Evolutionary conservation across 2,113 vertebrate species (phyloP).

Genomic region (Notothenia rossii): DNA sequence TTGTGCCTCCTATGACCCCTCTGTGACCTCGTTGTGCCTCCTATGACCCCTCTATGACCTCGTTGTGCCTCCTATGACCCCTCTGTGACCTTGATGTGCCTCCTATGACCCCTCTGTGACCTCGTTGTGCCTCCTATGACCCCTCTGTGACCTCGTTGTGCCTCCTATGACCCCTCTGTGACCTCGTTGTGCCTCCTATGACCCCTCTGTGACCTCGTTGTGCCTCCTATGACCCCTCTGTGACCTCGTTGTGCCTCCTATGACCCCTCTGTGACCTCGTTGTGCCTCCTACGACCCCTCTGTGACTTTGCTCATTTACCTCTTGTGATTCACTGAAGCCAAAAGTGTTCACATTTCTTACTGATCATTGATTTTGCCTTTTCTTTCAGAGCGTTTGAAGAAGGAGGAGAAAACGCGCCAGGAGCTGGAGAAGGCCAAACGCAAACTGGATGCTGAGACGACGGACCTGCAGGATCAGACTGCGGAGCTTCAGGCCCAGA

Average conservation of each 20-base stretch:
- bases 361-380: conserved; percentile 15
- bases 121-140: too few relatives aligned
- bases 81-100: background rate
- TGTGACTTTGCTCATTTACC: background rate
- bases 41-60: background rate
- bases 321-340: background rate
- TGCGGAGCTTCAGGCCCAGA: conserved; percentile 94
- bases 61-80: background rate
- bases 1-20: too few relatives aligned
- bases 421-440: conserved; percentile 96
- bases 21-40: too few relatives aligned
- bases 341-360: background rate
- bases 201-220: too few relatives aligned
- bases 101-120: too few relatives aligned
- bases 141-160: too few relatives aligned
- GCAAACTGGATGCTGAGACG: conserved; percentile 95
- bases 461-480: conserved; percentile 98
- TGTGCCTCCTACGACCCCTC: background rate
- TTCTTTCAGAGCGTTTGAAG: conserved; percentile 91
- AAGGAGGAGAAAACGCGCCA: conserved; percentile 98
- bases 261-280: background rate
- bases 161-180: too few relatives aligned
- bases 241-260: too few relatives aligned
- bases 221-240: too few relatives aligned
- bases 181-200: too few relatives aligned